A percentile compares a stretch with the other conserved stretches of the same genome.
Conservation (phyloP, 1,140 invertebrate species). For the Oryzaephilus surinamensis region DNA sequence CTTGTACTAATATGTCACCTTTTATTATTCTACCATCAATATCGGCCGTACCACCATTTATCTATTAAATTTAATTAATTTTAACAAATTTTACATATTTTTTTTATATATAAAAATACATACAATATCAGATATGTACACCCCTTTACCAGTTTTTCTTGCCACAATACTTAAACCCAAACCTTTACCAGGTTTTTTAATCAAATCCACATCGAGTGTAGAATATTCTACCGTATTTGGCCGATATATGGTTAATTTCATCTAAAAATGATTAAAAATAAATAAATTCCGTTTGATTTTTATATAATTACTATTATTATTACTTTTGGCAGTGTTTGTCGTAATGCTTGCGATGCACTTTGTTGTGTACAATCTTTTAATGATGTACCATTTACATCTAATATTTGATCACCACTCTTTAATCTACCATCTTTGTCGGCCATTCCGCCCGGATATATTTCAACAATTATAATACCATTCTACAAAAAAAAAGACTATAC, state of each 20-base stretch:
- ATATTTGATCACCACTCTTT: conserved; percentile 84
- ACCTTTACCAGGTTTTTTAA: conserved; percentile 86
- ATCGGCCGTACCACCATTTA: conserved; percentile 82
- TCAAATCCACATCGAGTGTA: conserved; percentile 78
- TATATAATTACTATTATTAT: conserved; percentile 1
- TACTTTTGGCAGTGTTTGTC: conserved; percentile 61
- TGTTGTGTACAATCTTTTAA: conserved; percentile 56
- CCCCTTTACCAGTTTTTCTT: conserved; percentile 75
- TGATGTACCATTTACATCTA: conserved; percentile 73
- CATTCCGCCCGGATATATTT: conserved; percentile 87
- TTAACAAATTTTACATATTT: not conserved
- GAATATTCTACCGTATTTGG: conserved; percentile 76
- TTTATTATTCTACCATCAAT: conserved; percentile 83
- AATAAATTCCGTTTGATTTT: not conserved
- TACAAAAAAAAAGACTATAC: conserved; percentile 42
- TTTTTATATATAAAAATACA: conserved; percentile 31
- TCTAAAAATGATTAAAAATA: conserved; percentile 46
- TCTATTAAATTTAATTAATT: conserved; percentile 39
- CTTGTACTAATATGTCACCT: conserved; percentile 83
- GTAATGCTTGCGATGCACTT: conserved; percentile 47
- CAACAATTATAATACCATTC: conserved; percentile 84
- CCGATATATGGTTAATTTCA: conserved; percentile 81
- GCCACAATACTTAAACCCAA: conserved; percentile 85
- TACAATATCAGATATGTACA: conserved; percentile 93
- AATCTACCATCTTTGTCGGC: conserved; percentile 84